These are phyloP conservation scores for Plectropomus leopardus DNA, from an alignment of 2,113 vertebrate species.

Conservation along the genomic window DNA sequence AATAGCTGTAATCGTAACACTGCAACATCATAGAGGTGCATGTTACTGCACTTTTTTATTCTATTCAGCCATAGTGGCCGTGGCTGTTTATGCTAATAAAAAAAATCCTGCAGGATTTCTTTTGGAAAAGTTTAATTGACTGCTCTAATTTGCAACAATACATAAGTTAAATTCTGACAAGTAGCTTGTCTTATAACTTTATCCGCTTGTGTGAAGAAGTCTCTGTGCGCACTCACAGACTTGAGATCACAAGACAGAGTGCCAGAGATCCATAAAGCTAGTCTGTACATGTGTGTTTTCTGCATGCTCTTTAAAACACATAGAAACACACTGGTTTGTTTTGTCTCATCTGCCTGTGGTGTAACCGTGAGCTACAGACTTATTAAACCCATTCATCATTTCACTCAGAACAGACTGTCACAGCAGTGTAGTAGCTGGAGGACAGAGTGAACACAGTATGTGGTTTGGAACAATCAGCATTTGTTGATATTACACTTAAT, in stretches of 20 bases:
- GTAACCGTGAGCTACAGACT: constrained; percentile 75
- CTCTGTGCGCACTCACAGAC: neutral
- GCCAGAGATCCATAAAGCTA: constrained; percentile 53
- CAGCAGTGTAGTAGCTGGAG: constrained; percentile 42
- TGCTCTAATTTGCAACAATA: neutral
- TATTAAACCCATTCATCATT: constrained; percentile 82
- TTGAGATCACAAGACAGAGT: constrained; percentile 1
- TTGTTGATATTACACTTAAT: constrained; percentile 49
- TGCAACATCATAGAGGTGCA: too few relatives aligned
- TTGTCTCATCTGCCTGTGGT: constrained; percentile 71
- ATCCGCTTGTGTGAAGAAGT: neutral
- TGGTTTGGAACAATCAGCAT: constrained; percentile 37
- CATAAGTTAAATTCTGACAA: neutral
- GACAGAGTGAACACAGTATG: constrained; percentile 28
- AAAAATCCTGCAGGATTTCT: neutral
- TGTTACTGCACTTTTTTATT: neutral
- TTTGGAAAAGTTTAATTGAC: neutral
- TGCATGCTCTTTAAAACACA: constrained; percentile 64
- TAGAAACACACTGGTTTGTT: constrained; percentile 68
- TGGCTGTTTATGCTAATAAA: neutral
- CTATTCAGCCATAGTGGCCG: neutral
- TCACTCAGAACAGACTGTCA: constrained; percentile 34
- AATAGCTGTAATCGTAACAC: too few relatives aligned
- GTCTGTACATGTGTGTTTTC: constrained; percentile 73
- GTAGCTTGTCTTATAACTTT: neutral